Percentiles rank a stretch among this genome's conserved stretches.
These are phyloP conservation scores for Oncorhynchus keta DNA, from an alignment of 2,113 vertebrate species.

Conservation along the genomic window DNA sequence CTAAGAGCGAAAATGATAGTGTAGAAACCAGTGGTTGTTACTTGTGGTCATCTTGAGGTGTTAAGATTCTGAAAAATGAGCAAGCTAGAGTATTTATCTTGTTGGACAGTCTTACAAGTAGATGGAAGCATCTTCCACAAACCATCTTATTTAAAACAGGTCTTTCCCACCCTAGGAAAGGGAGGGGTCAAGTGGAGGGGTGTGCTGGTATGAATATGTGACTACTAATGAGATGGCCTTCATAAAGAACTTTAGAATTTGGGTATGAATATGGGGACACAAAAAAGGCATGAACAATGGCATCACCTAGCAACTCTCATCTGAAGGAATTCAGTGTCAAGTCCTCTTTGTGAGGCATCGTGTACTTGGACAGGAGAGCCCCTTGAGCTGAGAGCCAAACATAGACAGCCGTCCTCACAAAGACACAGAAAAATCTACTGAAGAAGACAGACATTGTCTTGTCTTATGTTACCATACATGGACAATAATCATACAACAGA, in stretches of 20 bases:
- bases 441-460: conserved; percentile 59
- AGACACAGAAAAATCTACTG: conserved; percentile 54
- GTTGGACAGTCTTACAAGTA: not conserved
- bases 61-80: no score
- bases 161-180: conserved; percentile 76
- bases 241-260: conserved; percentile 67
- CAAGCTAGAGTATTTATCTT: no score
- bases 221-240: conserved; percentile 74
- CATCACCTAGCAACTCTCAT: conserved; percentile 74
- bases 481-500: conserved; percentile 68
- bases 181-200: conserved; percentile 75
- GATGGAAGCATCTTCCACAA: conserved; percentile 40
- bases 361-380: conserved; percentile 64
- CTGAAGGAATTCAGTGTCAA: conserved; percentile 78
- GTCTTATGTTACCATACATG: conserved; percentile 48
- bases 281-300: conserved; percentile 69
- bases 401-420: conserved; percentile 59
- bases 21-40: no score
- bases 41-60: no score
- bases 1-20: no score
- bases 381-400: conserved; percentile 64
- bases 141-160: conserved; percentile 49
- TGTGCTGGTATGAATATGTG: conserved; percentile 76
- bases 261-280: conserved; percentile 76
- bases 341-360: conserved; percentile 60